Evolutionary conservation across 2,113 vertebrate species (phyloP).

Genomic region (Uria lomvia): DNA sequence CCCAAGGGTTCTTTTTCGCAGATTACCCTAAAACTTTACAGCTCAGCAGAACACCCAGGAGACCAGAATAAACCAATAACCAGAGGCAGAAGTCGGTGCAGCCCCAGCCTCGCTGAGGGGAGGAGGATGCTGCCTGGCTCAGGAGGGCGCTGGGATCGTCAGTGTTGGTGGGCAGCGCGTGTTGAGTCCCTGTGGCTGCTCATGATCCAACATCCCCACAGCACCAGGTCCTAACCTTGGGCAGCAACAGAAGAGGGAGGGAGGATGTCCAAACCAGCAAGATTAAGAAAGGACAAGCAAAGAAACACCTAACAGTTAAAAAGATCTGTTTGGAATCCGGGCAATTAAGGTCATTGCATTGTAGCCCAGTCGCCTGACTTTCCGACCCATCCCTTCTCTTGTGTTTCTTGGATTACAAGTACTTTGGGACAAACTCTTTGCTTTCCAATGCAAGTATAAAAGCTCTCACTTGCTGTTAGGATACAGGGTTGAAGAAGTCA

Average conservation of each 20-base stretch:
- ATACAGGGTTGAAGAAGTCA: background rate
- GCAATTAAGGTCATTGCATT: background rate
- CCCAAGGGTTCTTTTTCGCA: background rate
- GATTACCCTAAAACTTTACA: background rate
- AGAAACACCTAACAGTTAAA: background rate
- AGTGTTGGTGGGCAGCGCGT: background rate
- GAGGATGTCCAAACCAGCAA: background rate
- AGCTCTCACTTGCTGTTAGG: background rate
- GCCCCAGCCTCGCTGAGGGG: background rate
- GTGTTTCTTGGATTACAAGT: background rate
- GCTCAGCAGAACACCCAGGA: background rate
- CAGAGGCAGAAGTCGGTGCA: background rate
- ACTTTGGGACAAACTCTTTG: background rate
- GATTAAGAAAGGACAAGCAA: background rate
- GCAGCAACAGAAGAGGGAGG: background rate
- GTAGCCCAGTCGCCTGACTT: background rate
- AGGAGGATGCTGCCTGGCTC: background rate
- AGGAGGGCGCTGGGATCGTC: fast-evolving
- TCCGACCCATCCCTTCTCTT: background rate
- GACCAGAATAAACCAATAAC: background rate
- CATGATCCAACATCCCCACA: fast-evolving
- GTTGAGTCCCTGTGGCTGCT: background rate
- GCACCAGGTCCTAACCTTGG: background rate
- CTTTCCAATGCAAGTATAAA: background rate
- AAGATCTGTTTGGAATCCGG: background rate